Base-by-base conservation (phyloP, 1,140 invertebrate species). In the Drosophila pandora region DNA sequence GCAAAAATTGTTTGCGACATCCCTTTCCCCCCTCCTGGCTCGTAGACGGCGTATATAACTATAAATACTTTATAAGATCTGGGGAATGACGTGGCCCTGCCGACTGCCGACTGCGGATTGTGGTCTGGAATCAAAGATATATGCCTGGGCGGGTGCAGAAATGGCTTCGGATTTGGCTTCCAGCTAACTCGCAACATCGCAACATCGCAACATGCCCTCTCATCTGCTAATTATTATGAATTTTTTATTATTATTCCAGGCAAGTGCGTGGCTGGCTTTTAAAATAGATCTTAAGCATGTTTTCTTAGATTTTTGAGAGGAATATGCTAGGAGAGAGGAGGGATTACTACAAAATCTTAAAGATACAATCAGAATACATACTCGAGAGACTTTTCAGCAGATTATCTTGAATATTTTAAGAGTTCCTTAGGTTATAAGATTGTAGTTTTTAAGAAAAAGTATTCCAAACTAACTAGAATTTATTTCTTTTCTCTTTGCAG, bases 1-100 rank as follows among this genome's bases (percentile, higher is more conserved):
- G 64, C 48, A 76, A 53, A 69, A 79, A 84, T 72, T 84, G 76
- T 68, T 79, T 79, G 59, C 77, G 76, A 84, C 76, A 83, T 75
- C 52, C 37, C 48, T n/a, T n/a, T n/a, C n/a, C n/a, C n/a, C n/a
- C n/a, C n/a, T n/a, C 17, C 25, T n/a, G 25, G 25, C 25, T 28
- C 17, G 17, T 17, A 17, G 17, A 17, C 17, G 17, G 23, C 13
- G 5, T 34, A 10, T 53, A 64, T 22, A 39, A 68, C 65, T 69
- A 69, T 69, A 69, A 69, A 69, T 69, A 69, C 50, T 69, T 69
- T 69, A 57, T 49, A 69, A 69, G 65, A 69, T 69, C 63, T 68
- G 68, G 65, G 34, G 34, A 37, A 37, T 37, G 34, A 37, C 34
- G 34, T 43, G 65, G 63, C 63, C 3, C 37, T 54, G 5, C 1